Conservation (phyloP, 2,888 invertebrate genomes). For the Dinocampus coccinellae region DNA sequence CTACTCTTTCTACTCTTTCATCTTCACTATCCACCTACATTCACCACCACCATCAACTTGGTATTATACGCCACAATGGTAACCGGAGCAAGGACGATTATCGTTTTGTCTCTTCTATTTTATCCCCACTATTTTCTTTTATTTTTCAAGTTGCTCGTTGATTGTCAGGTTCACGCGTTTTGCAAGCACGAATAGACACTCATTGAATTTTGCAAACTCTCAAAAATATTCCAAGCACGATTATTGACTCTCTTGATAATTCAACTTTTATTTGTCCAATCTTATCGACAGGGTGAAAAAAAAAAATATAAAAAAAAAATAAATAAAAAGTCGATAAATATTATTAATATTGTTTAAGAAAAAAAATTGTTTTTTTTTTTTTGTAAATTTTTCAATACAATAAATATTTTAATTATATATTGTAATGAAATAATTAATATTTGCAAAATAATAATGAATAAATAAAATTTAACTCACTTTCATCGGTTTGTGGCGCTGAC, state of each 20-base stretch:
- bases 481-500: slow-evolving; percentile 98
- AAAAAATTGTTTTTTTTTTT: too few species aligned
- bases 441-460: neutral
- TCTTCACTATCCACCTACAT: neutral
- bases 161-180: slow-evolving; percentile 5
- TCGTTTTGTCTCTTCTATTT: slow-evolving; percentile 12
- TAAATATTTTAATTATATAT: too few species aligned
- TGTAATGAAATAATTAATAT: neutral
- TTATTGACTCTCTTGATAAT: slow-evolving; percentile 39
- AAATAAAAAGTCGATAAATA: too few species aligned
- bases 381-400: too few species aligned
- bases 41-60: neutral
- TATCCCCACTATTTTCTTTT: neutral
- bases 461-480: slow-evolving; percentile 81
- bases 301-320: too few species aligned
- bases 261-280: neutral
- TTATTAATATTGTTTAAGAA: too few species aligned
- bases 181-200: slow-evolving; percentile 13
- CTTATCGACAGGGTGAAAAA: neutral
- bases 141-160: too few species aligned
- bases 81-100: slow-evolving; percentile 49
- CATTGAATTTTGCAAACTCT: slow-evolving; percentile 33
- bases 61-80: slow-evolving; percentile 27
- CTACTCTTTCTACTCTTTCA: neutral
- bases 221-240: slow-evolving; percentile 41